Evolutionary conservation across 1,140 invertebrate genomes (phyloP), one percentile per base, ranked within the genome.

Genomic region (Bombus waltoni): DNA sequence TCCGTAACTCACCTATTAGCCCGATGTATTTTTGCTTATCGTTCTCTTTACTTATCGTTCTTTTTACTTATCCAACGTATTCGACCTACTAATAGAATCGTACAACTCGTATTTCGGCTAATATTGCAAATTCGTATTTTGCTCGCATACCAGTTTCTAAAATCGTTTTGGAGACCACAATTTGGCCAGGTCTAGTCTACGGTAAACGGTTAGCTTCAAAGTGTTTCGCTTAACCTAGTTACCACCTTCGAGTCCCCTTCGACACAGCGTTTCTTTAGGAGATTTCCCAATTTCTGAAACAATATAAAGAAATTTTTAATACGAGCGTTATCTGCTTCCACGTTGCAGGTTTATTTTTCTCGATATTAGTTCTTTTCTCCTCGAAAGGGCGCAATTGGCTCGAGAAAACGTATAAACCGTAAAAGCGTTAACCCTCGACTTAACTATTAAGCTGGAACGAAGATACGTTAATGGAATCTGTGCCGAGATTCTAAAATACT

Each of bases 1-100:
- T 62, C 42, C 32, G 1, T 65, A 40, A 35, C 62, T 77, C 53
- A 40, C 75, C 75, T 77, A 77, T 77, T 77, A 77, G 53, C 35
- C 53, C 22, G 13, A 18, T 40, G 28, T 59, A 59, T n/a, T 62
- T 62, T 62, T 10, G 3, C 35, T 18, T 59, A 76, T 76, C 74
- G 53, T 76, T n/a, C 6, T 28, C 32, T 59, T 73, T 44, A 11
- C 18, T 32, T 32, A 32, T 32, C 32, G 32, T 32, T 32, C 32
- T 32, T 32, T 32, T 32, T 32, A 32, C 32, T 47, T 53, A 53
- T 53, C 44, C 53, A 53, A 53, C 35, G 32, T n/a, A 74, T 74
- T 74, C 44, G 4, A 74, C n/a, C 73, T 35, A 10, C 44, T 35
- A 9, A 10, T 15, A 74, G 32, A 32, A 74, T 74, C 15, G 53